Base-by-base conservation (phyloP, 2,113 vertebrate genomes). In the Tinamus guttatus region DNA sequence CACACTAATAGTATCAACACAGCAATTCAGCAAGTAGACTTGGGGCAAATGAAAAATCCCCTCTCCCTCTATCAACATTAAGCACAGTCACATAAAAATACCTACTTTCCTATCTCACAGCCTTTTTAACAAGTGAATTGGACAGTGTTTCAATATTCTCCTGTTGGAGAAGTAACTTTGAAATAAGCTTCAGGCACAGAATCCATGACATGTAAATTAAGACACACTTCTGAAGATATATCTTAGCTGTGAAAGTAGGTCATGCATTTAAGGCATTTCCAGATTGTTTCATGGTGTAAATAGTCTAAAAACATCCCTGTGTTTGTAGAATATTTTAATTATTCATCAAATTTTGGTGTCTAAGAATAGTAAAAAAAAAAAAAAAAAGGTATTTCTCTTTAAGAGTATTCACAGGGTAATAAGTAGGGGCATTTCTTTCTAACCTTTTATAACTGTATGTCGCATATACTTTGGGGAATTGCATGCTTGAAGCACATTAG, bases 221-320 rank as follows among this genome's bases (percentile, higher is more conserved):
- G 47, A 96, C n/a, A 79, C 32, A 94, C 34, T 84, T 86, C 85
- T 56, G 36, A 71, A 85, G 90, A 80, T 47, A 9, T 56, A 88
- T 91, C 64, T 80, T 74, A 67, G 69, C 75, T 86, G 34, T 92
- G 73, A 94, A 95, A 95, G 80, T 92, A 96, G 92, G 95, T 92
- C 90, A 96, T 20, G 40, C 25, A 78, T 90, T 88, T 81, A 73
- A 90, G 92, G 69, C 82, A 88, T 73, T 92, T 95, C 69, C 52
- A 87, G 69, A 76, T 40, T 84, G 54, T 82, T 78, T 62, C 64
- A 52, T 28, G 36, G 88, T 84, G 80, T 73, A 93, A 93, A 89
- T 86, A 92, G 74, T 94, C 73, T 86, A 70, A 94, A 95, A 94
- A 90, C 56, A 58, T 81, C 63, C 63, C 79, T 80, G n/a, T 62